Evolutionary conservation across 2,888 invertebrate genomes (phyloP), one percentile per base, ranked within the genome.

Genomic region (Taphrorychus bicolor): DNA sequence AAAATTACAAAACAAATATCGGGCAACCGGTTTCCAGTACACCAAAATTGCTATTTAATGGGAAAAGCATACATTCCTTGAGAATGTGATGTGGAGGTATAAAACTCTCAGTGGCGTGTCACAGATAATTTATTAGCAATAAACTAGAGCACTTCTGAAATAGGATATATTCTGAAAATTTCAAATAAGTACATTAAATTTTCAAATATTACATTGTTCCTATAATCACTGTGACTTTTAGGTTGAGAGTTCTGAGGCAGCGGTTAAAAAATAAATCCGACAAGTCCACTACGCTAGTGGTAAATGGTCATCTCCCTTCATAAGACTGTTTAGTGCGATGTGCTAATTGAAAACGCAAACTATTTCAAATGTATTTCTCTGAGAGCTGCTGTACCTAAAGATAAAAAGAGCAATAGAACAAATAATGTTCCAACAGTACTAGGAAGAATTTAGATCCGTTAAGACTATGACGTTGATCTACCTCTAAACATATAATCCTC

Each of bases 11-110:
- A 74, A 75, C 72, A 75, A 76, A 77, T 75, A 76, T 45, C 52
- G 72, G 45, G 72, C 74, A 77, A 81, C 81, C 80, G 80, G 80
- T 80, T 80, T 77, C 70, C 73, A 73, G 77, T 77, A 76, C 76
- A 79, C 78, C 77, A 78, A 80, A 79, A 78, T 77, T 78, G 78
- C 76, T 74, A 74, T 75, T 75, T 81, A 81, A 81, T 81, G 77
- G 78, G 79, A 80, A 80, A 79, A 74, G 80, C 78, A 80, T 78
- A 81, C 79, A 75, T 45, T 62, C 48, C 49, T 58, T 62, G 23
- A 53, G 48, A 56, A 61, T 60, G 59, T 59, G 2, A 9, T n/a
- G 51, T n/a, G 49, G 66, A 32, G 49, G 54, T 32, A 56, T 57
- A 24, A 58, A 53, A 23, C 16, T 5, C 41, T 21, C 67, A 67